Evolutionary conservation across 23 tunicate genomes (phyloP), one percentile per base, ranked within the genome.

Genomic region (Trididemnum nubilum): DNA sequence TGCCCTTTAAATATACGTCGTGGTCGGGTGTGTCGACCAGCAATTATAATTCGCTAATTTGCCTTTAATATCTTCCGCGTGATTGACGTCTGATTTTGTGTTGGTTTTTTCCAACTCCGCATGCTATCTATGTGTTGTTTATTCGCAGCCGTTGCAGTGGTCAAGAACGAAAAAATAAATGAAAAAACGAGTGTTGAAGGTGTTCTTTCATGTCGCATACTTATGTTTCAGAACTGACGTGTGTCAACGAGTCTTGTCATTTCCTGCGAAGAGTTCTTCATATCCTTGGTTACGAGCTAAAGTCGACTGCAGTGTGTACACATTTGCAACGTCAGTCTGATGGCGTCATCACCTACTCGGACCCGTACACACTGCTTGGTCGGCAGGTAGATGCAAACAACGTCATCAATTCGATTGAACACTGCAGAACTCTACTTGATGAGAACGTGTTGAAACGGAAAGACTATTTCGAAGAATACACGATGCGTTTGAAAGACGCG

Each of bases 271-370:
- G 61, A 52, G n/a, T 93, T 22, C 75, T 93, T 15, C 89, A 93
- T 44, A 85, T 86, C 36, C 51, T 93, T 33, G 98, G 89, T 12
- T 33, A 44, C 36, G 78, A 65, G 26, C 58, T 93, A 33, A 35
- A 52, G 24, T 82, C 98, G 19, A 32, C 74, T 32, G 98, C 98
- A 0, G 79, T 93, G 34, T 88, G 93, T 63, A 93, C 93, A 1
- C 57, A 84, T 21, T 70, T 93, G 24, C 93, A 84, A 22, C 81
- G 93, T 2, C 63, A 36, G 33, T 26, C 52, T 0, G 87, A 86
- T 52, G 79, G 64, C 0, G 73, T 86, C 26, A 86, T 91, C 64
- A 57, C 65, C 28, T 61, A 40, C 69, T 37, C 39, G 22, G 76
- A 81, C 65, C 63, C 70, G 29, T 65, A 74, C 72, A 85, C 90